Percentiles rank a stretch among this genome's conserved stretches.
Conservation (phyloP, 1,140 invertebrate species). For the Saxidomus purpurata region DNA sequence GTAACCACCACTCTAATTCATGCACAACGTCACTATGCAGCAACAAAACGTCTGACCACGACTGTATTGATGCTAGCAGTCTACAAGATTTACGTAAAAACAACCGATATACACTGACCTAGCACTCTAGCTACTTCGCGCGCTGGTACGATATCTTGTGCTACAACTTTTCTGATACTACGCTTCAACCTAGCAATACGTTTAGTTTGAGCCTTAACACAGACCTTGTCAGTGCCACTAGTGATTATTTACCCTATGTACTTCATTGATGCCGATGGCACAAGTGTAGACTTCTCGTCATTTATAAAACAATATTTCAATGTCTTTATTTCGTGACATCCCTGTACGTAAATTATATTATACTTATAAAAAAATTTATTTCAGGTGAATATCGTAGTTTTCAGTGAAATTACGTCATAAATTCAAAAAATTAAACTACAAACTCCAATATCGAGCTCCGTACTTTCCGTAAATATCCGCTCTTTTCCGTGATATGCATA, state of each 20-base stretch:
- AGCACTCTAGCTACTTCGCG: neutral
- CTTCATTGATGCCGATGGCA: neutral
- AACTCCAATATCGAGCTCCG: too few species aligned
- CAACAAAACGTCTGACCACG: neutral
- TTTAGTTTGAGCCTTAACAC: too few species aligned
- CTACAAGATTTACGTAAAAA: neutral
- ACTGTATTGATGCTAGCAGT: neutral
- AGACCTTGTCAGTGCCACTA: slow-evolving; percentile 32
- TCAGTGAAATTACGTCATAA: too few species aligned
- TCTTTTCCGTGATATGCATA: too few species aligned
- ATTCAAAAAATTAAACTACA: too few species aligned
- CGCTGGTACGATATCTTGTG: neutral
- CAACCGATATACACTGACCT: neutral
- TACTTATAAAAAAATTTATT: too few species aligned
- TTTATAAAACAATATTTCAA: slow-evolving; percentile 58
- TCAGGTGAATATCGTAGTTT: too few species aligned
- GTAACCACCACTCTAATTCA: neutral
- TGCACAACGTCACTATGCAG: too few species aligned
- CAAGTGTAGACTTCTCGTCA: slow-evolving; percentile 62
- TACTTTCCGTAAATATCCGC: too few species aligned
- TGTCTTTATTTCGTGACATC: too few species aligned
- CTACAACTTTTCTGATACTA: neutral
- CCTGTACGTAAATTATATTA: too few species aligned
- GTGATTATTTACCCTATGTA: slow-evolving; percentile 59
- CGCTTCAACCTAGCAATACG: slow-evolving; percentile 21